Conservation (phyloP, 2,888 invertebrate genomes). For the Pardosa pseudoannulata region DNA sequence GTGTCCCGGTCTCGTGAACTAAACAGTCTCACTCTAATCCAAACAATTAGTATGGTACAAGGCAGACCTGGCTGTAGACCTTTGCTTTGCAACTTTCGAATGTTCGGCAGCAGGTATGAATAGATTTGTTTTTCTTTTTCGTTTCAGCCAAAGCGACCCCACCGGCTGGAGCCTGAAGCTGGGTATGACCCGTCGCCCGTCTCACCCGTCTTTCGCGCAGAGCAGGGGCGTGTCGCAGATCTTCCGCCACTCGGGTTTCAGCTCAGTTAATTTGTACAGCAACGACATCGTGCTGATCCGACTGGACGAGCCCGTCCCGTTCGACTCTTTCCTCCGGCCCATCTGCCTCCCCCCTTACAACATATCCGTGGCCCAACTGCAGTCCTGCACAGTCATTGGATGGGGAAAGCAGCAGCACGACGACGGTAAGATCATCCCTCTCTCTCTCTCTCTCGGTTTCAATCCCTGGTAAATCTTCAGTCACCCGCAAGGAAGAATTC, state of each 20-base stretch:
- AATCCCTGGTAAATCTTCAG: too few species aligned
- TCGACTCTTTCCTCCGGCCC: conserved; percentile 74
- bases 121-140: too few species aligned
- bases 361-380: conserved; percentile 21
- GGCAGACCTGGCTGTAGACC: too few species aligned
- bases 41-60: too few species aligned
- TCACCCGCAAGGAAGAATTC: too few species aligned
- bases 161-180: conserved; percentile 74
- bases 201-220: conserved; percentile 73
- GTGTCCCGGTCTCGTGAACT: too few species aligned
- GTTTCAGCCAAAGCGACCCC: conserved; percentile 73
- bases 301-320: conserved; percentile 72
- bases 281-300: conserved; percentile 74
- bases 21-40: too few species aligned
- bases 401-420: conserved; percentile 75
- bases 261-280: conserved; percentile 72
- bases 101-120: too few species aligned
- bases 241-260: conserved; percentile 73
- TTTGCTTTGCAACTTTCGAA: too few species aligned
- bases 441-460: too few species aligned
- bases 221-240: conserved; percentile 70
- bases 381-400: conserved; percentile 78
- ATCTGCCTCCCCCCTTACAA: conserved; percentile 73
- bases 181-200: conserved; percentile 74
- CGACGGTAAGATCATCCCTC: conserved; percentile 57